Percentiles rank a stretch among this genome's conserved stretches.
These are phyloP conservation scores for Malachius bipustulatus DNA, from an alignment of 2,888 invertebrate genomes.

Conservation along the genomic window DNA sequence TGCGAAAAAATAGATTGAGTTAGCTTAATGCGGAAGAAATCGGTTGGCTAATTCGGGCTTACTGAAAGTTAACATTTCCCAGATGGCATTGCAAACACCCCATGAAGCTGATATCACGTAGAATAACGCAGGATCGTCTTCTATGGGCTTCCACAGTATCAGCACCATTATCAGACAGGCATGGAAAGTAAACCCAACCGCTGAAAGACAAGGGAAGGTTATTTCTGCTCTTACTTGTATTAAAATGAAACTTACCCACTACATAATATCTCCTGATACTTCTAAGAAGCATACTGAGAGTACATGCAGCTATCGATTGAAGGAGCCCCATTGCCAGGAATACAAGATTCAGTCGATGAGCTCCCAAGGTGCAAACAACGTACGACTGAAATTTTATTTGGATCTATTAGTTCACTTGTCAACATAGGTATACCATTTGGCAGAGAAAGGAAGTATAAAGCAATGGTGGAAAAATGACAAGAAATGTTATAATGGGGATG, in stretches of 20 bases:
- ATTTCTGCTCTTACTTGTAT: not conserved
- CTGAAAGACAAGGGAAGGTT: constrained; percentile 33
- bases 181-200: constrained; percentile 70
- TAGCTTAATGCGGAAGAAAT: no score
- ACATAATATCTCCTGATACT: constrained; percentile 62
- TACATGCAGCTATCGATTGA: constrained; percentile 65
- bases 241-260: constrained; percentile 42
- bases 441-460: no score
- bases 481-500: no score
- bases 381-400: constrained; percentile 69
- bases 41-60: constrained; percentile 20
- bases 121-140: constrained; percentile 68
- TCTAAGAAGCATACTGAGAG: constrained; percentile 67
- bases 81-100: constrained; percentile 78
- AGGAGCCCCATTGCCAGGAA: constrained; percentile 62
- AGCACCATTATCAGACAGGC: constrained; percentile 65
- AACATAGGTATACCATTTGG: no score
- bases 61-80: constrained; percentile 60
- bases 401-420: no score
- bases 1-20: no score
- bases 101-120: constrained; percentile 76
- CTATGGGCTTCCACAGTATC: constrained; percentile 67
- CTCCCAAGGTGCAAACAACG: constrained; percentile 69
- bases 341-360: constrained; percentile 60
- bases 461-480: no score